Evolutionary conservation across 2,797 vertebrate genomes (phyloP).

Genomic region (Enteromius fasciolatus): DNA sequence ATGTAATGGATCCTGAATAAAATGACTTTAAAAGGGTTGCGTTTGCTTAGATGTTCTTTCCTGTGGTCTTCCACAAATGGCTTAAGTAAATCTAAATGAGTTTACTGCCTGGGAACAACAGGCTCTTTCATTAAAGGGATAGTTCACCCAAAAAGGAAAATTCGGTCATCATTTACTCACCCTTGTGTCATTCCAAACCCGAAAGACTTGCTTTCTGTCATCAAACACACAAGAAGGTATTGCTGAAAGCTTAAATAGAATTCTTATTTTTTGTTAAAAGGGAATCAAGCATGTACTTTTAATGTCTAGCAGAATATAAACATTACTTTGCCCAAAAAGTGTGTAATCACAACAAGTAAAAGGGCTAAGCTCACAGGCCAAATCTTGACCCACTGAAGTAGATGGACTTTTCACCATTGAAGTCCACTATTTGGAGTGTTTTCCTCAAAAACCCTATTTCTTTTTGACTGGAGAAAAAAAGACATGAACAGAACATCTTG

Average conservation of each 20-base stretch:
- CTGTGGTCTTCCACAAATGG: constrained; percentile 23
- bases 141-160: constrained; percentile 16
- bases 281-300: not conserved
- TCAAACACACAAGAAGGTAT: not conserved
- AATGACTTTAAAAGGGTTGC: constrained; percentile 49
- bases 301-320: not conserved
- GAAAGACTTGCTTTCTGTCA: not conserved
- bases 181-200: not conserved
- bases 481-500: too few relatives aligned
- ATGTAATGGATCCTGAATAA: constrained; percentile 57
- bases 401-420: not conserved
- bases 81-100: constrained; percentile 26
- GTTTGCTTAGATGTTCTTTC: constrained; percentile 57
- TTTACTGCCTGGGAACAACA: not conserved
- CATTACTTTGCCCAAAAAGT: too few relatives aligned
- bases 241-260: not conserved
- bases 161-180: not conserved
- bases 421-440: too few relatives aligned
- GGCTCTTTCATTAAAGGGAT: constrained; percentile 26
- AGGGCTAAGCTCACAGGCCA: not conserved
- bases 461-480: too few relatives aligned
- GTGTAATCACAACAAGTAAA: not conserved
- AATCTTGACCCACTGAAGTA: not conserved
- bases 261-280: not conserved
- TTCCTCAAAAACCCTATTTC: too few relatives aligned